Percentiles rank a stretch among this genome's conserved stretches.
Conservation (phyloP, 2,888 invertebrate genomes). For the Limnephilus lunatus region DNA sequence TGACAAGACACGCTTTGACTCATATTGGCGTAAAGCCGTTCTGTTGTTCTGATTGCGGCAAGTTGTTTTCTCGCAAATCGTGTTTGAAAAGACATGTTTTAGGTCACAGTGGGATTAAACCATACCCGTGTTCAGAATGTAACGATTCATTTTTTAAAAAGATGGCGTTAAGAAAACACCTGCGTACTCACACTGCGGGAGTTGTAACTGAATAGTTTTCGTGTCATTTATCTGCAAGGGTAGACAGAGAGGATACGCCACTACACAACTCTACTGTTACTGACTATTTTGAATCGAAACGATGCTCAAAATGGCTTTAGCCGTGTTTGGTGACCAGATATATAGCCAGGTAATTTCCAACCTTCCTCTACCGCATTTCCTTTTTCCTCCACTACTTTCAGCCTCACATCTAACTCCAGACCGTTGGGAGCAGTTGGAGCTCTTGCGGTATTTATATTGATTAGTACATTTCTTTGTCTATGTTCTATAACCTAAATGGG, state of each 20-base stretch:
- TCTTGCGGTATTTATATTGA: no score
- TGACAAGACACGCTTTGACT: not conserved
- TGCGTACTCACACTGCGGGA: not conserved
- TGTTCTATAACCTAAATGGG: no score
- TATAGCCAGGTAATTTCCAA: no score
- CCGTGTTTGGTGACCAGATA: no score
- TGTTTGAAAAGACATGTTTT: not conserved
- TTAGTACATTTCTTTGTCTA: no score
- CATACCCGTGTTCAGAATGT: not conserved
- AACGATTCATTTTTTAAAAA: not conserved
- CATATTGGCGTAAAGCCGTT: not conserved
- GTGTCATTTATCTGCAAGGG: not conserved
- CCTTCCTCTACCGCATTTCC: no score
- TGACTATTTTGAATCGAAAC: no score
- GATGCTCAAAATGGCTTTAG: no score
- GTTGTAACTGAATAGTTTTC: not conserved
- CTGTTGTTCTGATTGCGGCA: not conserved
- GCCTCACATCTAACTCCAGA: no score
- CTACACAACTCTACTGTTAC: not conserved
- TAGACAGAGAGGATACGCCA: not conserved
- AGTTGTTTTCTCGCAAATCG: not conserved
- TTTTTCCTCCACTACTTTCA: no score
- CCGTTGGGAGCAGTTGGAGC: no score
- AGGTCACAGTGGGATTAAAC: not conserved
- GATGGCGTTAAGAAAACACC: not conserved